Evolutionary conservation across 2,888 invertebrate species (phyloP).

Genomic region (Phalera bucephala): DNA sequence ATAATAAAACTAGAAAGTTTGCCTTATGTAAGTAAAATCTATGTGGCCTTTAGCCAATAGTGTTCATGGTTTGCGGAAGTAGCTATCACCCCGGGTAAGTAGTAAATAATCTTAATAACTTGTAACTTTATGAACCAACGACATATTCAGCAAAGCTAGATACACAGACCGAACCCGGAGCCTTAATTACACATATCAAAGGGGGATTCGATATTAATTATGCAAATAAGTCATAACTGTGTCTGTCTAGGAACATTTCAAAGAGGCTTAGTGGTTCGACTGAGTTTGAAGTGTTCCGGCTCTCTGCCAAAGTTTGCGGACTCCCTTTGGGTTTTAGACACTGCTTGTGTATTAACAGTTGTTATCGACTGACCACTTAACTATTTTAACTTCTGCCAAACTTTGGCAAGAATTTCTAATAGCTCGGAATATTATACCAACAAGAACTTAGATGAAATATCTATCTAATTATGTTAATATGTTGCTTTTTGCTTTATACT

Average conservation of each 20-base stretch:
- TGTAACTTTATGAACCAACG: no score
- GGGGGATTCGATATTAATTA: no score
- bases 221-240: no score
- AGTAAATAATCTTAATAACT: no score
- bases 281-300: slow-evolving; percentile 25
- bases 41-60: no score
- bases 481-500: no score
- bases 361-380: slow-evolving; percentile 1
- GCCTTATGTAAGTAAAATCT: no score
- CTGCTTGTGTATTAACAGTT: slow-evolving; percentile 1
- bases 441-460: slow-evolving; percentile 1
- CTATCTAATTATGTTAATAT: background rate
- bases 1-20: no score
- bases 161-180: no score
- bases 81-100: no score
- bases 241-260: slow-evolving; percentile 23
- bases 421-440: background rate
- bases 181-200: slow-evolving; percentile 4
- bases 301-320: slow-evolving; percentile 34
- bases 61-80: no score
- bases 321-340: slow-evolving; percentile 17
- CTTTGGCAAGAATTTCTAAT: background rate
- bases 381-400: background rate
- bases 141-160: no score
- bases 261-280: slow-evolving; percentile 27